Conservation (phyloP, 1,140 invertebrate species). For the Latrodectus geometricus region DNA sequence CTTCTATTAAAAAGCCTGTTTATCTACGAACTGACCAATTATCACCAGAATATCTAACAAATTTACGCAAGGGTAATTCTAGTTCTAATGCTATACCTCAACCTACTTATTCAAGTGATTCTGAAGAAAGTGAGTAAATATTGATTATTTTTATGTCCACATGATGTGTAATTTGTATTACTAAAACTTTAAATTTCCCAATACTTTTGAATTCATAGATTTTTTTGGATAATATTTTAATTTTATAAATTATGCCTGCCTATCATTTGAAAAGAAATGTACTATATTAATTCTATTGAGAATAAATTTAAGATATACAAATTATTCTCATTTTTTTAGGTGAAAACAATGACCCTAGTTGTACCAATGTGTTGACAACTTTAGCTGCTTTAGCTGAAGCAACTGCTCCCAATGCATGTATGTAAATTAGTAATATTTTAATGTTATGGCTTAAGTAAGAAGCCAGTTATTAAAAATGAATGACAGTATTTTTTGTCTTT, state of each 20-base stretch:
- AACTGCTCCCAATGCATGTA: slow-evolving; percentile 66
- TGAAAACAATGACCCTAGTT: slow-evolving; percentile 66
- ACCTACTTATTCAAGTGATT: slow-evolving; percentile 33
- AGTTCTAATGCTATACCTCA: not conserved
- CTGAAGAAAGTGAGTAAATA: slow-evolving; percentile 28
- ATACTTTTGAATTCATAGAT: too few relatives aligned
- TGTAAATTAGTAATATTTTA: not conserved
- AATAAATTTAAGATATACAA: too few relatives aligned
- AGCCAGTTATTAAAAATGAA: too few relatives aligned
- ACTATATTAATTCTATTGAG: too few relatives aligned
- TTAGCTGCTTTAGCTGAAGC: slow-evolving; percentile 70
- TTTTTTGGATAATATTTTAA: too few relatives aligned
- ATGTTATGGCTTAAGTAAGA: too few relatives aligned
- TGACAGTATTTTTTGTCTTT: too few relatives aligned
- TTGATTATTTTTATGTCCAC: too few relatives aligned
- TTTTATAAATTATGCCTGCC: too few relatives aligned
- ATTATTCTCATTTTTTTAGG: slow-evolving; percentile 13
- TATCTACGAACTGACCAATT: slow-evolving; percentile 42
- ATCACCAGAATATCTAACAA: slow-evolving; percentile 23
- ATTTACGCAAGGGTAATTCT: slow-evolving; percentile 45
- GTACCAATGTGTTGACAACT: slow-evolving; percentile 70
- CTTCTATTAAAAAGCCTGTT: slow-evolving; percentile 24
- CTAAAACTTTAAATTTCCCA: too few relatives aligned
- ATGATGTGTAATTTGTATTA: too few relatives aligned
- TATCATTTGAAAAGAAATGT: too few relatives aligned